phyloP scores from a whole-genome alignment of 2,113 vertebrate genomes.

The Nymphicus hollandicus region DNA sequence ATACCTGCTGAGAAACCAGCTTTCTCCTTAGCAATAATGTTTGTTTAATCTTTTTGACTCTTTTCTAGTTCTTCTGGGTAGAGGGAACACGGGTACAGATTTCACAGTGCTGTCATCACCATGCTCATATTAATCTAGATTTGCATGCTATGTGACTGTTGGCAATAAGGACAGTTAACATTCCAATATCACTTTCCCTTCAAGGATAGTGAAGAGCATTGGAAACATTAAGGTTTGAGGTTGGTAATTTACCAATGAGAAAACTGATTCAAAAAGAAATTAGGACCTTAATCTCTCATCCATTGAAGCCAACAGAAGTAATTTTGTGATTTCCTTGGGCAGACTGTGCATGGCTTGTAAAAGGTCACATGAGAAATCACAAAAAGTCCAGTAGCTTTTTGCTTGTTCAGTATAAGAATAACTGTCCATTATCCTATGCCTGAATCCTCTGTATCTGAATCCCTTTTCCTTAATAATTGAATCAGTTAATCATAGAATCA shows the following conservation, averaged over 20 bases:
- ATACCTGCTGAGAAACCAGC: background rate
- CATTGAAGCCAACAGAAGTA: background rate
- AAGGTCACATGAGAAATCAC: background rate
- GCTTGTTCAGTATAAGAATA: background rate
- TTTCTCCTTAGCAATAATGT: background rate
- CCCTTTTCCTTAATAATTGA: background rate
- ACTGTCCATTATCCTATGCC: background rate
- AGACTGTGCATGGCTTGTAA: background rate
- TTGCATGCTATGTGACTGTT: conserved; percentile 1
- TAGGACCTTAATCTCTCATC: conserved; percentile 8
- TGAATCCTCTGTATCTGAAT: background rate
- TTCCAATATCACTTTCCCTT: background rate
- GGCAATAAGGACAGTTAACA: background rate
- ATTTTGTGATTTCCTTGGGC: background rate
- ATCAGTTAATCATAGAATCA: background rate
- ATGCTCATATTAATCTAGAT: conserved; percentile 19
- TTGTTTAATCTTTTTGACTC: background rate
- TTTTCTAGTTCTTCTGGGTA: background rate
- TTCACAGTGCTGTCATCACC: background rate
- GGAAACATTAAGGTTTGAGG: conserved; percentile 46
- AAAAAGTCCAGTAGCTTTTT: background rate
- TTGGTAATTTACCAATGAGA: conserved; percentile 39
- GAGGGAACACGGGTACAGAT: background rate
- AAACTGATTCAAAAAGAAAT: conserved; percentile 42
- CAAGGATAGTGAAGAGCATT: conserved; percentile 34